Base-by-base conservation (phyloP, 2,797 vertebrate species). In the Natrix natrix region DNA sequence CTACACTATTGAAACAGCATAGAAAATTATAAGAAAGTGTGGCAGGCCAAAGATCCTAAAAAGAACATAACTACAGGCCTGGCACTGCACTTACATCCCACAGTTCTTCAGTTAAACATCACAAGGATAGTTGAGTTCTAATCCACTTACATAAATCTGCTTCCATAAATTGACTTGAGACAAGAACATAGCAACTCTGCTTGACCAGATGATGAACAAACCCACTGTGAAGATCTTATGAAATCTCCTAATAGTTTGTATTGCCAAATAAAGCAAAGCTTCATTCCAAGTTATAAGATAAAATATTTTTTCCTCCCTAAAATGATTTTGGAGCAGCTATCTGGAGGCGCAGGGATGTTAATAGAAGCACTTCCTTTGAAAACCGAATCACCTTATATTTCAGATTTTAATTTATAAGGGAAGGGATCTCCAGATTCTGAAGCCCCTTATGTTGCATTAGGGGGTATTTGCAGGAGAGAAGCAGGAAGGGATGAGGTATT, bases 181-280 rank as follows among this genome's bases (percentile, higher is more conserved):
- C 13, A 86, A 86, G 28, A 56, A 66, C 63, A 59, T 22, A 89
- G 66, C 13, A 90, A 91, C 43, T 16, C 91, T 22, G 56, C 6
- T 56, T 74, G 32, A 57, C 54, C 63, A 69, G 26, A 88, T 63
- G 48, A 60, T 89, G 91, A 94, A 59, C 87, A 94, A 91, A 66
- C n/a, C 59, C 37, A 11, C 92, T 92, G 61, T 57, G 48, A 88
- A 94, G 74, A 32, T 3, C 10, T 87, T 94, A 83, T 28, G 6
- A 92, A 90, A 90, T 12, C 87, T 91, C 48, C 78, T 69, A 86
- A 90, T 69, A 56, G 28, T 55, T 32, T 8, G 10, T 22, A 5
- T 69, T 83, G 56, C 61, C 92, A 94, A 93, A 48, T 61, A 43
- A 86, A 90, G 87, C 57, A 63, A 87, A n/a, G 13, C 16, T 61